phyloP scores from a whole-genome alignment of 2,888 invertebrate genomes.

The Gortyna flavago region DNA sequence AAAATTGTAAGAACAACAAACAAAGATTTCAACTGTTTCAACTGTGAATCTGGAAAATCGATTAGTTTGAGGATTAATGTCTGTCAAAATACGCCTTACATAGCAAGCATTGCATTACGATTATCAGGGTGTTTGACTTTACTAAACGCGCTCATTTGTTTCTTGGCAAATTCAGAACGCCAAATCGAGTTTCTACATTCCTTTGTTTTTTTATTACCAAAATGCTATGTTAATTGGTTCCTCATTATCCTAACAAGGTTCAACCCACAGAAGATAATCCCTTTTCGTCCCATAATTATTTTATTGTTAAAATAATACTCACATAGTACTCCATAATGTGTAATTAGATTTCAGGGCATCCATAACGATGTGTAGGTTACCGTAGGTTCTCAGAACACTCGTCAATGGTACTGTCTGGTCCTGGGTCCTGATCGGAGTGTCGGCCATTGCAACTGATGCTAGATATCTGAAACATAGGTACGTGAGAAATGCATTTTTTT shows the following conservation, averaged over 20 bases:
- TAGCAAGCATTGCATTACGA: background rate
- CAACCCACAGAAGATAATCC: background rate
- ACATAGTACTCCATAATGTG: slow-evolving; percentile 80
- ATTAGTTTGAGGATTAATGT: slow-evolving; percentile 4
- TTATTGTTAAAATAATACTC: slow-evolving; percentile 62
- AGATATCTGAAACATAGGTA: slow-evolving; percentile 77
- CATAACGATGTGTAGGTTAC: slow-evolving; percentile 89
- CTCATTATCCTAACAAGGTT: background rate
- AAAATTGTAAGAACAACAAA: slow-evolving; percentile 9
- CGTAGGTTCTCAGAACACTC: slow-evolving; percentile 87
- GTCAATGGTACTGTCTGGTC: slow-evolving; percentile 84
- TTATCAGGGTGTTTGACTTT: background rate
- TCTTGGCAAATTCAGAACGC: background rate
- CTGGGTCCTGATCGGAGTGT: slow-evolving; percentile 82
- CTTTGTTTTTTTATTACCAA: background rate
- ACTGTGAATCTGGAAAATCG: slow-evolving; percentile 7
- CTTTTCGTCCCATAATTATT: background rate
- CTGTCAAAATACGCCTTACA: slow-evolving; percentile 9
- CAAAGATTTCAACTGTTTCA: slow-evolving; percentile 7
- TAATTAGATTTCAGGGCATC: slow-evolving; percentile 85
- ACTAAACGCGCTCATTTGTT: background rate
- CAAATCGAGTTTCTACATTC: background rate
- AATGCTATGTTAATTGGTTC: background rate
- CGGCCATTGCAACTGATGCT: slow-evolving; percentile 77
- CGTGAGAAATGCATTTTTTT: too few species aligned